phyloP scores from a whole-genome alignment of 1,140 invertebrate species.

The Lucilia cuprina region DNA sequence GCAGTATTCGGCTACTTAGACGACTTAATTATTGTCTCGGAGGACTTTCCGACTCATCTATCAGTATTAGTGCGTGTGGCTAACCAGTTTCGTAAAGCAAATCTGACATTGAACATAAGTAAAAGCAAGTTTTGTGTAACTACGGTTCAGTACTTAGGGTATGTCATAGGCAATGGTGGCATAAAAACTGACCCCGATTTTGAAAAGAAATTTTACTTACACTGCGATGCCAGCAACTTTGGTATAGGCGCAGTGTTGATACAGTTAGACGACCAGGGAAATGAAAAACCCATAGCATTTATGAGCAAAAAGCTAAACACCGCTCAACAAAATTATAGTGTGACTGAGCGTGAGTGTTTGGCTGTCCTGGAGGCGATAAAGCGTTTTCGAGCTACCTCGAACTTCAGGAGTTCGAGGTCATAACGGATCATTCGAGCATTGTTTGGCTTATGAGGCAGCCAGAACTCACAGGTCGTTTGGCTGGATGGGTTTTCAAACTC shows the following conservation, averaged over 20 bases:
- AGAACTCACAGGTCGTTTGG: too few species aligned
- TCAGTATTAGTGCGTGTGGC: slow-evolving; percentile 37
- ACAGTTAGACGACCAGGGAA: slow-evolving; percentile 34
- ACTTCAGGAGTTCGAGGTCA: too few species aligned
- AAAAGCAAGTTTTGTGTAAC: neutral
- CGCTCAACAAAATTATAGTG: too few species aligned
- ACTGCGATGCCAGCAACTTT: neutral
- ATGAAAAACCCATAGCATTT: slow-evolving; percentile 37
- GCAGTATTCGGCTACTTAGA: slow-evolving; percentile 51
- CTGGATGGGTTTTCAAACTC: too few species aligned
- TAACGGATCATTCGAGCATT: too few species aligned
- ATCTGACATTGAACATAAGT: slow-evolving; percentile 20
- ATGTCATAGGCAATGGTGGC: slow-evolving; percentile 36
- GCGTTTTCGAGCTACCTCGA: too few species aligned
- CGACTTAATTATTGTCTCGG: slow-evolving; percentile 30
- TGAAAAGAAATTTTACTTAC: too few species aligned
- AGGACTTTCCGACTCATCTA: slow-evolving; percentile 44
- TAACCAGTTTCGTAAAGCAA: neutral
- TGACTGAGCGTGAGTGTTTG: slow-evolving; percentile 33
- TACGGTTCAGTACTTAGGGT: slow-evolving; percentile 38
- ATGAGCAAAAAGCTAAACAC: too few species aligned
- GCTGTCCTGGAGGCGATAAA: slow-evolving; percentile 33
- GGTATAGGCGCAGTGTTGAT: slow-evolving; percentile 36
- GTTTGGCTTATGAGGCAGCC: too few species aligned
- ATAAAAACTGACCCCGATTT: slow-evolving; percentile 35